Evolutionary conservation across 2,888 invertebrate genomes (phyloP).

Genomic region (Clitarchus hookeri): DNA sequence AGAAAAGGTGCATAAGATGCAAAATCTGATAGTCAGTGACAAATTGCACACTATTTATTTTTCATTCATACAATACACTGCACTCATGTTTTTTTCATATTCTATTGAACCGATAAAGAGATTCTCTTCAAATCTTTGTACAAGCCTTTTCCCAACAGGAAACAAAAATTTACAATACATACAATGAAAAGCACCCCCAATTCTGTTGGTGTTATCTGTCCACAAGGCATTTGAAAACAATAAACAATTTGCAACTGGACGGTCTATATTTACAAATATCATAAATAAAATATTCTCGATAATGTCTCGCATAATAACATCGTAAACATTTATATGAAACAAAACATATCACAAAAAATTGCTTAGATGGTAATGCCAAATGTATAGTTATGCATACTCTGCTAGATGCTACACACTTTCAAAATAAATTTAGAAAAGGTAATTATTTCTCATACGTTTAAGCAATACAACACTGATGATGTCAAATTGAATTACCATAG

Average conservation of each 20-base stretch:
- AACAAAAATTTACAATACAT: conserved; percentile 35
- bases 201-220: background rate
- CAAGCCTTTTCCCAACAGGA: conserved; percentile 30
- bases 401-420: background rate
- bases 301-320: background rate
- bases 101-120: conserved; percentile 1
- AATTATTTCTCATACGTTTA: background rate
- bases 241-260: conserved; percentile 5
- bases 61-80: background rate
- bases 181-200: conserved; percentile 23
- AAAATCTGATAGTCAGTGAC: background rate
- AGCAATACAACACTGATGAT: background rate
- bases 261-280: background rate
- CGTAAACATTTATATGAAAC: background rate
- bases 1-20: background rate
- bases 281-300: background rate
- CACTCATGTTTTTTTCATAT: background rate
- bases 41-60: conserved; percentile 1
- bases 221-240: conserved; percentile 6
- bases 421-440: background rate
- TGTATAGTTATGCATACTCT: no score
- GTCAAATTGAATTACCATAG: background rate
- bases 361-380: background rate
- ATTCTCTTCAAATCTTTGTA: conserved; percentile 26
- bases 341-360: conserved; percentile 3